Evolutionary conservation across 53 echinoderm and acorn worm genomes (phyloP).

Genomic region (Arbacia lixula): DNA sequence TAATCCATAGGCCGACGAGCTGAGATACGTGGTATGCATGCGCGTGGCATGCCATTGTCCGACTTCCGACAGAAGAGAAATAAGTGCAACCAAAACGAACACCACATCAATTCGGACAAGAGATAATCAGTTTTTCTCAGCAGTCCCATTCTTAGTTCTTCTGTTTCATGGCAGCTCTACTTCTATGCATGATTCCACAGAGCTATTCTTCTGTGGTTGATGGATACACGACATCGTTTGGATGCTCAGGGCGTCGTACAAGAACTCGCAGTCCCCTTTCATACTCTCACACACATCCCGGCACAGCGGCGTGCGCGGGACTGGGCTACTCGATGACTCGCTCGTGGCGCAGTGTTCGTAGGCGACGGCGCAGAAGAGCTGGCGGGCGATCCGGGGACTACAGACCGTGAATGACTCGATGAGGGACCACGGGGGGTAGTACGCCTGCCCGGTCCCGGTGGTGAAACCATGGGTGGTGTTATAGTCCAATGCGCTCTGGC

Average conservation of each 20-base stretch:
- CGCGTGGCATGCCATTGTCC: too few relatives aligned
- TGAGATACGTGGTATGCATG: too few relatives aligned
- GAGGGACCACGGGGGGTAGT: constrained; percentile 9
- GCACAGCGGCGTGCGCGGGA: neutral
- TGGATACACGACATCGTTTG: too few relatives aligned
- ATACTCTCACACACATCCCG: neutral
- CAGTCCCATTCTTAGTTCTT: too few relatives aligned
- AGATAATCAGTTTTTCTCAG: too few relatives aligned
- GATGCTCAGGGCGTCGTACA: constrained; percentile 3
- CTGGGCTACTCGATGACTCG: neutral
- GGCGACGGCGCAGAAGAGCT: neutral
- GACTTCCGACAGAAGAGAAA: too few relatives aligned
- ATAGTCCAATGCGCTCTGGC: neutral
- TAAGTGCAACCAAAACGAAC: too few relatives aligned
- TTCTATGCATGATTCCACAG: too few relatives aligned
- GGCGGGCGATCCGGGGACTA: neutral
- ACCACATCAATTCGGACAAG: too few relatives aligned
- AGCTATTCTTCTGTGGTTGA: too few relatives aligned
- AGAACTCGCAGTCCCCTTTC: constrained; percentile 8
- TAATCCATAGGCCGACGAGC: too few relatives aligned
- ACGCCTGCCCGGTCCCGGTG: neutral
- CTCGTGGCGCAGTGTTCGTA: neutral
- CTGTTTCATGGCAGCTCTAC: too few relatives aligned
- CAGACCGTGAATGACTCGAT: constrained; percentile 11
- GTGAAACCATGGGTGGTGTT: neutral